These are phyloP conservation scores for Rhabdornis inornatus DNA, from an alignment of 2,113 vertebrate species.

Conservation along the genomic window DNA sequence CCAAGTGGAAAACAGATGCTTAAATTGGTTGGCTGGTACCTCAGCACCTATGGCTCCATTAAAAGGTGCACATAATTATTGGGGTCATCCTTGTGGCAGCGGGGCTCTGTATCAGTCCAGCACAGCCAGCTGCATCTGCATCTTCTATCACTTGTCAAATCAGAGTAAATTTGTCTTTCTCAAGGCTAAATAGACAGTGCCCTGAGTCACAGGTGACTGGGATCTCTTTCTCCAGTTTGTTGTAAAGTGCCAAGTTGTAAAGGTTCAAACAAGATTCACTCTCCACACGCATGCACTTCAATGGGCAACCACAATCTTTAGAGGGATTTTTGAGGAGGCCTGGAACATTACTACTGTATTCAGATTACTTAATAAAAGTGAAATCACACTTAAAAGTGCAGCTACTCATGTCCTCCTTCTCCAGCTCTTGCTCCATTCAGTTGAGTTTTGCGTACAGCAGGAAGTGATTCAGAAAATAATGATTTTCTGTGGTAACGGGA, in stretches of 20 bases:
- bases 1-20: constrained; percentile 2
- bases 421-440: not conserved
- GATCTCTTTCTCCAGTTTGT: not conserved
- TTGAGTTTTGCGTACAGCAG: not conserved
- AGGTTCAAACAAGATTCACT: not conserved
- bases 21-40: not conserved
- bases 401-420: not conserved
- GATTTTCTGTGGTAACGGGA: not conserved
- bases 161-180: not conserved
- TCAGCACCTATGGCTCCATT: not conserved
- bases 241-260: not conserved
- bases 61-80: not conserved
- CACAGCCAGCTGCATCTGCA: accelerated
- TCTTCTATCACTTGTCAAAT: not conserved
- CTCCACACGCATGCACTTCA: not conserved
- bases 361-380: not conserved
- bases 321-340: not conserved
- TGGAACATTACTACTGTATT: not conserved
- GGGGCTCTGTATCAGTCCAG: not conserved
- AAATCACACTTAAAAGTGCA: not conserved
- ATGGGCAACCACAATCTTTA: not conserved
- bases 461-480: constrained; percentile 34
- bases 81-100: not conserved
- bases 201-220: too few relatives aligned
- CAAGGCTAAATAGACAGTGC: not conserved